Conservation (phyloP, 2,888 invertebrate genomes). For the Leptinotarsa juncta region DNA sequence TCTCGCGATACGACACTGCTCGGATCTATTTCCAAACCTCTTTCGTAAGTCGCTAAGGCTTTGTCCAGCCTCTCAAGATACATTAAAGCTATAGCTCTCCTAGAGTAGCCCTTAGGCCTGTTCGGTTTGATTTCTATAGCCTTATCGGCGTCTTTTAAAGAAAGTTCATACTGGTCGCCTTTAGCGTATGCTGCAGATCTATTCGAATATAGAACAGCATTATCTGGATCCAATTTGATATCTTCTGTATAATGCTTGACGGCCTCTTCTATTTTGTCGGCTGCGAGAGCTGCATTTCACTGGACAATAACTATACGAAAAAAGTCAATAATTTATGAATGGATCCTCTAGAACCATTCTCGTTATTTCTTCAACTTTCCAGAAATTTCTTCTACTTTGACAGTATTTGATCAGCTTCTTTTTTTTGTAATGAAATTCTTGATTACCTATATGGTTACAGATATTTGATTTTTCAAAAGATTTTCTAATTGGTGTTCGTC, state of each 20-base stretch:
- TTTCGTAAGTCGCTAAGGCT: constrained; percentile 81
- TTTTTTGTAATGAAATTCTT: no score
- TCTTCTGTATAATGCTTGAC: constrained; percentile 84
- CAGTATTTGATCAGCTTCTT: no score
- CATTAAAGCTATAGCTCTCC: constrained; percentile 88
- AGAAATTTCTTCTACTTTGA: constrained; percentile 38
- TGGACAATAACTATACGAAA: constrained; percentile 1
- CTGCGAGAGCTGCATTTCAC: constrained; percentile 80
- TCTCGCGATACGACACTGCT: constrained; percentile 77
- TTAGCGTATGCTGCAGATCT: constrained; percentile 92
- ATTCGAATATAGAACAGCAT: constrained; percentile 92
- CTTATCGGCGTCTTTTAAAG: constrained; percentile 87
- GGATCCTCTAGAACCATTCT: constrained; percentile 2
- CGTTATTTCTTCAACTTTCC: constrained; percentile 29
- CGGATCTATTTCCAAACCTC: constrained; percentile 79
- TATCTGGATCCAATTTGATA: constrained; percentile 80
- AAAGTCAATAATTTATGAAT: constrained; percentile 13
- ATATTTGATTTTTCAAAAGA: no score
- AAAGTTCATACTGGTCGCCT: constrained; percentile 77
- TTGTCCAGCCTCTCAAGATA: constrained; percentile 80
- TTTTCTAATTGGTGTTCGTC: no score
- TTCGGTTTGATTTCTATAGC: constrained; percentile 83
- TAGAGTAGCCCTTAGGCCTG: constrained; percentile 91
- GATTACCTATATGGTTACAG: no score
- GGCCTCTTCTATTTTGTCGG: constrained; percentile 83